Evolutionary conservation across 1,140 invertebrate genomes (phyloP).

Genomic region (Panonychus citri): DNA sequence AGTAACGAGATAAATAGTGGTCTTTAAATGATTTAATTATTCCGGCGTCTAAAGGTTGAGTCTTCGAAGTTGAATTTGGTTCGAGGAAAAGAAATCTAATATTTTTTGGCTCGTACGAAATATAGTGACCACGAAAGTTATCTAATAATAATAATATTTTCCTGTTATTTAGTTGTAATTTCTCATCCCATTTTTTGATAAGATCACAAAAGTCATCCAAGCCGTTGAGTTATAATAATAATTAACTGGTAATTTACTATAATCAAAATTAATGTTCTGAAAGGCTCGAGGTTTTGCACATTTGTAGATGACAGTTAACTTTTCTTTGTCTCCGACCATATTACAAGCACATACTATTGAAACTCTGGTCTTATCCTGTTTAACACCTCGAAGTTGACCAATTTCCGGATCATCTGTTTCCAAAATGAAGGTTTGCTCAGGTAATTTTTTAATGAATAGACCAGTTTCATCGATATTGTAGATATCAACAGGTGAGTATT

Average conservation of each 20-base stretch:
- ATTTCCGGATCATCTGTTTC: not conserved
- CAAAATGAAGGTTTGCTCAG: not conserved
- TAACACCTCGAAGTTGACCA: not conserved
- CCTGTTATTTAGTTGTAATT: too few relatives aligned
- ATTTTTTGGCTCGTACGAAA: too few relatives aligned
- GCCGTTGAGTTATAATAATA: not conserved
- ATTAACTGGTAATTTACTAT: not conserved
- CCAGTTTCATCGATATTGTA: not conserved
- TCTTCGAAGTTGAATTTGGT: too few relatives aligned
- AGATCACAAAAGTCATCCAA: too few relatives aligned
- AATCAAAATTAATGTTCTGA: not conserved
- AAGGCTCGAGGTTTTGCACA: not conserved
- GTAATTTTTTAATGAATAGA: not conserved
- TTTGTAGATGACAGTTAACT: not conserved
- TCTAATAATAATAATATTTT: too few relatives aligned
- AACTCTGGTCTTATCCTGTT: not conserved
- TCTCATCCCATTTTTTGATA: too few relatives aligned
- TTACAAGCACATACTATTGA: not conserved
- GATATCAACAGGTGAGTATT: not conserved
- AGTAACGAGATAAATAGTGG: too few relatives aligned
- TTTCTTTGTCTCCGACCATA: not conserved
- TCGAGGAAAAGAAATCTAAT: too few relatives aligned
- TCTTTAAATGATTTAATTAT: too few relatives aligned
- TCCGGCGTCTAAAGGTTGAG: too few relatives aligned
- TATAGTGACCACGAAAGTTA: too few relatives aligned